Percentiles rank a stretch among this genome's conserved stretches.
Conservation (phyloP, 2,113 vertebrate genomes). For the Emydura subglobosa region DNA sequence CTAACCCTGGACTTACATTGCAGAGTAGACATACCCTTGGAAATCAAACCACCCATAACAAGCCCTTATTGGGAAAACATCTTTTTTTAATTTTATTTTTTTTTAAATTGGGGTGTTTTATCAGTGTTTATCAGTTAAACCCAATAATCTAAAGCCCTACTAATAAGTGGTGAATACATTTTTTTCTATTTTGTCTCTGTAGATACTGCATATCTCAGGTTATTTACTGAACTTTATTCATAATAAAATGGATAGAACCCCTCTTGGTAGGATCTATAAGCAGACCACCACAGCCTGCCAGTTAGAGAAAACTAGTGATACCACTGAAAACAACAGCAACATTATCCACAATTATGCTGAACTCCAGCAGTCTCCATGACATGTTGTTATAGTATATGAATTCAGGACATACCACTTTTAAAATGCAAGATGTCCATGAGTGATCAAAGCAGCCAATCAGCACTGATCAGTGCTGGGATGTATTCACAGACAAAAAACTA, state of each 20-base stretch:
- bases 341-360: background rate
- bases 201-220: background rate
- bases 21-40: background rate
- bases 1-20: background rate
- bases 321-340: background rate
- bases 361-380: background rate
- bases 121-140: background rate
- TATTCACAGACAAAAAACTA: background rate
- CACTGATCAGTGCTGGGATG: background rate
- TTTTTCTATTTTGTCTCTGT: background rate
- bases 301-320: background rate
- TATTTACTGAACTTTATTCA: background rate
- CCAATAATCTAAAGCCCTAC: background rate
- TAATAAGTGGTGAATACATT: background rate
- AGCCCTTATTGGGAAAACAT: background rate
- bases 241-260: background rate
- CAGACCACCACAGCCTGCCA: background rate
- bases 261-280: background rate
- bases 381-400: background rate
- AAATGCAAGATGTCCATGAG: background rate
- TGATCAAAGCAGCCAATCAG: background rate
- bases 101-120: background rate
- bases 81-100: background rate
- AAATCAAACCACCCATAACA: background rate
- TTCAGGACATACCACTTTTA: background rate